Conservation (phyloP, 2,797 vertebrate species). For the Dromococcyx pavoninus region DNA sequence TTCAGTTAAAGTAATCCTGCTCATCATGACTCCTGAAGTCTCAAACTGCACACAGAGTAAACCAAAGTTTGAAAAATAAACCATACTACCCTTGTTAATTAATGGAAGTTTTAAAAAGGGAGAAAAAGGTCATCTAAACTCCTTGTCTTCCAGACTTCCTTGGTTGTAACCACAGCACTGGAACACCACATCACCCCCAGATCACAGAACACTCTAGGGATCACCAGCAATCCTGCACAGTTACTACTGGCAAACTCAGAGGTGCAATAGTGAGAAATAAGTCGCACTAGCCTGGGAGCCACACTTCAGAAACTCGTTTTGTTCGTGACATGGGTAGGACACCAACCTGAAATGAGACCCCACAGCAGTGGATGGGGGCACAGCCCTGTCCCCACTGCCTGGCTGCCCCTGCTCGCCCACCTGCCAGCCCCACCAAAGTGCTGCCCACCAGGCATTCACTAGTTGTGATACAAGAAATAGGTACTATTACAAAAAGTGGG, state of each 20-base stretch:
- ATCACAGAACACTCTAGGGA: accelerated
- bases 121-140: not conserved
- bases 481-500: too few relatives aligned
- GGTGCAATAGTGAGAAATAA: accelerated
- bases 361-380: not conserved
- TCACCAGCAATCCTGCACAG: not conserved
- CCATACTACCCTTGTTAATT: not conserved
- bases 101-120: accelerated
- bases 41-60: not conserved
- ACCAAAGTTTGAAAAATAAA: not conserved
- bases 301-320: accelerated
- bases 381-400: not conserved
- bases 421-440: not conserved
- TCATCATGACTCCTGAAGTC: not conserved
- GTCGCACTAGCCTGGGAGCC: too few relatives aligned
- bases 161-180: accelerated
- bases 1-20: not conserved
- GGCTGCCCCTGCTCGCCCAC: not conserved
- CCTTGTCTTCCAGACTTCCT: too few relatives aligned
- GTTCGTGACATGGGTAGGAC: not conserved
- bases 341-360: not conserved
- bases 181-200: not conserved
- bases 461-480: too few relatives aligned
- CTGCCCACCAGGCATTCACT: not conserved
- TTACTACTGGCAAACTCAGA: not conserved